These are phyloP conservation scores for Chrysopilus asiliformis DNA, from an alignment of 2,888 invertebrate species.

Conservation along the genomic window DNA sequence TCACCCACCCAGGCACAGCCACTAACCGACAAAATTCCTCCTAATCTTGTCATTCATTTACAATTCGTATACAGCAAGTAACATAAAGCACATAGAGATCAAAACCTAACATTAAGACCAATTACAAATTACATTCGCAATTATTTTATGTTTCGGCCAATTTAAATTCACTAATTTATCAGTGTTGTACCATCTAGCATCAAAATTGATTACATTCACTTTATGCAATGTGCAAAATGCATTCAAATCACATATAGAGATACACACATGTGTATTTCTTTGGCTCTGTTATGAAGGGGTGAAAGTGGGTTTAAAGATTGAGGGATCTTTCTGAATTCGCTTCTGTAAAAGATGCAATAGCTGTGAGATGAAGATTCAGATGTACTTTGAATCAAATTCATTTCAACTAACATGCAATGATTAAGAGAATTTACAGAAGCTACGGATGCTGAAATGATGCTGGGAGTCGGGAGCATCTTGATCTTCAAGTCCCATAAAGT, in stretches of 20 bases:
- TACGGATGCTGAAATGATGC: constrained; percentile 11
- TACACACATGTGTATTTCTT: too few relatives aligned
- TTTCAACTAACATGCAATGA: too few relatives aligned
- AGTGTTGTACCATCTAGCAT: constrained; percentile 37
- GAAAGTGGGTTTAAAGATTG: too few relatives aligned
- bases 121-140: constrained; percentile 38
- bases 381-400: too few relatives aligned
- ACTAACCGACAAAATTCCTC: background rate
- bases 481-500: constrained; percentile 3
- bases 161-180: constrained; percentile 37
- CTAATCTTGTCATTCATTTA: background rate
- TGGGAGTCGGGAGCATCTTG: constrained; percentile 6
- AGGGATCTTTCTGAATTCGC: too few relatives aligned
- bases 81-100: background rate
- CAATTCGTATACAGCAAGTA: background rate
- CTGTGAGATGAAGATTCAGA: too few relatives aligned
- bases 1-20: too few relatives aligned
- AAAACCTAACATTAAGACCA: background rate
- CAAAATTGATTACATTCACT: constrained; percentile 27
- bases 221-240: constrained; percentile 16
- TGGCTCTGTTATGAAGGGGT: too few relatives aligned
- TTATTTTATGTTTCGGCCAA: constrained; percentile 39
- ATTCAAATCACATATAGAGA: too few relatives aligned
- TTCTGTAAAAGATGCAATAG: too few relatives aligned
- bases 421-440: too few relatives aligned